Percentiles rank a stretch among this genome's conserved stretches.
Conservation (phyloP, 2,797 vertebrate species). For the Pristis pectinata region DNA sequence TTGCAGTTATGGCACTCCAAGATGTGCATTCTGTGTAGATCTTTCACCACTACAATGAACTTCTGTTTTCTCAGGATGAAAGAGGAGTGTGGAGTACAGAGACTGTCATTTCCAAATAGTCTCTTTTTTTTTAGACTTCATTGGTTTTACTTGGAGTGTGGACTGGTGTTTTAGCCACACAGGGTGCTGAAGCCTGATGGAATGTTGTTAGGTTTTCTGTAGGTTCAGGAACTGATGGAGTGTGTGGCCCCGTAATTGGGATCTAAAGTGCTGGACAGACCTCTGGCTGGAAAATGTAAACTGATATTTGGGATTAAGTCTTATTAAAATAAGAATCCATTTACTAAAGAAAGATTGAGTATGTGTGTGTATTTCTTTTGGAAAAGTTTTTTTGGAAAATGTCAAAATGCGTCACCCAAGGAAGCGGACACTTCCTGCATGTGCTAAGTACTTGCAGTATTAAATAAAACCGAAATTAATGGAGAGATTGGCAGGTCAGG, state of each 20-base stretch:
- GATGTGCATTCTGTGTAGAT: not conserved
- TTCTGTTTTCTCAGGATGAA: not conserved
- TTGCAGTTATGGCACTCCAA: not conserved
- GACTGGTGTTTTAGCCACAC: not conserved
- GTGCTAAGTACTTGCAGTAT: not conserved
- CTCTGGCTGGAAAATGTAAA: not conserved
- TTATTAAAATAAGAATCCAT: conserved; percentile 20
- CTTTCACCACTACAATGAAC: not conserved
- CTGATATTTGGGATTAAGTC: not conserved
- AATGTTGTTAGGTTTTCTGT: not conserved
- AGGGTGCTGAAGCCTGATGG: not conserved
- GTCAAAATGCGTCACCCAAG: not conserved
- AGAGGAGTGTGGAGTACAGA: too few relatives aligned
- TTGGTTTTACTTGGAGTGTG: not conserved
- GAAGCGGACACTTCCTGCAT: not conserved
- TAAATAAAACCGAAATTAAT: too few relatives aligned
- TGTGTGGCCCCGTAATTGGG: not conserved
- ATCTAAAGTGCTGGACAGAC: not conserved
- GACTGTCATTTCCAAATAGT: not conserved
- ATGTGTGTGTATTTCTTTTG: not conserved
- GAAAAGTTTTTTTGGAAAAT: not conserved
- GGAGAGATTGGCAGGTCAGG: too few relatives aligned
- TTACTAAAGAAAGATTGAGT: not conserved
- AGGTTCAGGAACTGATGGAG: not conserved
- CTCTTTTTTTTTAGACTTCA: not conserved